These are phyloP conservation scores for Paedocypris micromegethes DNA, from an alignment of 2,797 vertebrate species.

Conservation along the genomic window DNA sequence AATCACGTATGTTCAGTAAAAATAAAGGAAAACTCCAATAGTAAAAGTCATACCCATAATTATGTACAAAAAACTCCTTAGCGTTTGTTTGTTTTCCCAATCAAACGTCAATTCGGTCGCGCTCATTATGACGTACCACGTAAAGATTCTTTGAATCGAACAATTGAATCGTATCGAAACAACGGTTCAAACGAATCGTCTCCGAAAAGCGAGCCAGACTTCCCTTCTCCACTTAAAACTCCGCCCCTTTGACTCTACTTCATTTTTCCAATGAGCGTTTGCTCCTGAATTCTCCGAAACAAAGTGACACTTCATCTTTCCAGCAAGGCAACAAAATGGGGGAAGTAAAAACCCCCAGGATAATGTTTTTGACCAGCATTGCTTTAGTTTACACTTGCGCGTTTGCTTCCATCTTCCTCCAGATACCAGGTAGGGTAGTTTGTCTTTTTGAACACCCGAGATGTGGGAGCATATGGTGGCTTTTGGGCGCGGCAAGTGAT, in stretches of 20 bases:
- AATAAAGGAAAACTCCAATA: too few relatives aligned
- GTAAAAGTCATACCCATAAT: too few relatives aligned
- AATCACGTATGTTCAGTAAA: too few relatives aligned
- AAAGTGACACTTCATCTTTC: conserved; percentile 14
- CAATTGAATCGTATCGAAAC: too few relatives aligned
- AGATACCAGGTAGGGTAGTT: conserved; percentile 70
- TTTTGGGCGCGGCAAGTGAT: conserved; percentile 40
- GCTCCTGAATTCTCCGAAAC: conserved; percentile 11
- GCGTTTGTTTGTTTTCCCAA: too few relatives aligned
- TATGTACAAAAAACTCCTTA: too few relatives aligned
- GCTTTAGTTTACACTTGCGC: conserved; percentile 67
- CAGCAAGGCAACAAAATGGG: conserved; percentile 43
- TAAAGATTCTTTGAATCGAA: neutral
- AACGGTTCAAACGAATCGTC: conserved; percentile 6
- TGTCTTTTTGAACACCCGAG: neutral
- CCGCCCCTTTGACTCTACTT: conserved; percentile 35
- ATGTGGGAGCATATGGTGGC: neutral
- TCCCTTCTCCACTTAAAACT: conserved; percentile 28
- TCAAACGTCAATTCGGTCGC: too few relatives aligned
- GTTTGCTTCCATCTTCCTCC: conserved; percentile 73
- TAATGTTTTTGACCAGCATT: conserved; percentile 67
- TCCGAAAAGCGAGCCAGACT: neutral
- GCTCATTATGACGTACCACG: neutral
- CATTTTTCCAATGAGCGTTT: conserved; percentile 25
- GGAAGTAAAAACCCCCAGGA: conserved; percentile 46